Conservation (phyloP, 2,797 vertebrate species). For the Florisuga fusca region DNA sequence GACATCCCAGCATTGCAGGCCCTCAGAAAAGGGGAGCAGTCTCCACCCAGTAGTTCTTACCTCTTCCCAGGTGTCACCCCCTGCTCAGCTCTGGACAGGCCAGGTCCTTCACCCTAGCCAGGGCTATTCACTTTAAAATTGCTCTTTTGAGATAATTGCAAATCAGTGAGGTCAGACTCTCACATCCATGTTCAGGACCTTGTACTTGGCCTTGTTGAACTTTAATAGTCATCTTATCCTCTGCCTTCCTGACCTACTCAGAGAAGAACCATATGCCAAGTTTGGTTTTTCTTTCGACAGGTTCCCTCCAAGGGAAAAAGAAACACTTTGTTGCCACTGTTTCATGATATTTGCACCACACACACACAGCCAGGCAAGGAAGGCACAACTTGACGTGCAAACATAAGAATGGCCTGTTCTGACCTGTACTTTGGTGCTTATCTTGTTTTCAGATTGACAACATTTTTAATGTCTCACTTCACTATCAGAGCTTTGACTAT, state of each 20-base stretch:
- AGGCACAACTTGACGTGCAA: background rate
- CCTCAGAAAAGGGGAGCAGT: too few species aligned
- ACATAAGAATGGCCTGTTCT: background rate
- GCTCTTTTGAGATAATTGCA: too few species aligned
- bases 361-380: accelerated
- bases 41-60: too few species aligned
- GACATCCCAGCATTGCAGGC: too few species aligned
- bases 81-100: too few species aligned
- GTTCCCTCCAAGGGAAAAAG: background rate
- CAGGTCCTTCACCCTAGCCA: too few species aligned
- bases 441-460: background rate
- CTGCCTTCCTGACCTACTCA: background rate
- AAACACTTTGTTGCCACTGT: background rate
- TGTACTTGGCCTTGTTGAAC: too few species aligned
- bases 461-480: background rate
- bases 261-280: background rate
- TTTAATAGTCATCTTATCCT: background rate
- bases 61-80: too few species aligned
- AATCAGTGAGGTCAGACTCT: too few species aligned
- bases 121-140: too few species aligned
- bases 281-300: background rate
- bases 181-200: too few species aligned
- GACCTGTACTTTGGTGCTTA: background rate
- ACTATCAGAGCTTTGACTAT: background rate
- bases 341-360: background rate